These are phyloP conservation scores for Idaea aversata DNA, from an alignment of 2,888 invertebrate species.

Conservation along the genomic window DNA sequence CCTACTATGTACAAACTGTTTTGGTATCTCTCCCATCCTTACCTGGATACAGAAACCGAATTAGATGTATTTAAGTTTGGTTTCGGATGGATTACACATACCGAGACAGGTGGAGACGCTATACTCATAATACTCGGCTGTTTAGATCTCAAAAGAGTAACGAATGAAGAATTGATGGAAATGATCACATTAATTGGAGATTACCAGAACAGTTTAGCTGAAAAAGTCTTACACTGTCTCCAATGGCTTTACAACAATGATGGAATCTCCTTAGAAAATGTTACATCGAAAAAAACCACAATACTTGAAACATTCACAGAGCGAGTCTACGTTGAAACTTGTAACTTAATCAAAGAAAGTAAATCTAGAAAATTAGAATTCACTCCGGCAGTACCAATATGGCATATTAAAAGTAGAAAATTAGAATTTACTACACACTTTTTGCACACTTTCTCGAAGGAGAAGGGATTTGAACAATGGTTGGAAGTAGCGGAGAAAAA, in stretches of 20 bases:
- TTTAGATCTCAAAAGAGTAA: conserved; percentile 53
- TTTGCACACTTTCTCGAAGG: conserved; percentile 49
- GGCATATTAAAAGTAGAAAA: conserved; percentile 43
- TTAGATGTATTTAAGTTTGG: conserved; percentile 65
- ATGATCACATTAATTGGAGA: conserved; percentile 42
- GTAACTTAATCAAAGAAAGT: conserved; percentile 46
- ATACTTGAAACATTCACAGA: conserved; percentile 51
- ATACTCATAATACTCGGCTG: conserved; percentile 58
- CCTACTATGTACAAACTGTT: conserved; percentile 51
- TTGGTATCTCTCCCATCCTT: conserved; percentile 70
- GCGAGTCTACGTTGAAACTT: conserved; percentile 55
- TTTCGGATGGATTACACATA: conserved; percentile 50
- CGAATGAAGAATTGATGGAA: conserved; percentile 40
- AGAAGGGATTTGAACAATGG: conserved; percentile 54
- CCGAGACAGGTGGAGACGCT: conserved; percentile 53
- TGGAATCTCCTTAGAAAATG: conserved; percentile 29
- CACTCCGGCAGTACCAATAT: conserved; percentile 52
- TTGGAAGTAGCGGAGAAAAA: conserved; percentile 58
- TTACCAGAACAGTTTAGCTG: conserved; percentile 48
- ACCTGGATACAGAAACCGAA: conserved; percentile 53
- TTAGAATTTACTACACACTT: conserved; percentile 37
- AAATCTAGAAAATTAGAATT: conserved; percentile 41
- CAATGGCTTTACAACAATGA: conserved; percentile 34
- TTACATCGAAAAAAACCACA: conserved; percentile 33
- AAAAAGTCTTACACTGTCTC: conserved; percentile 55